phyloP scores from a whole-genome alignment of 2,797 vertebrate genomes.

The Chrosomus eos region DNA sequence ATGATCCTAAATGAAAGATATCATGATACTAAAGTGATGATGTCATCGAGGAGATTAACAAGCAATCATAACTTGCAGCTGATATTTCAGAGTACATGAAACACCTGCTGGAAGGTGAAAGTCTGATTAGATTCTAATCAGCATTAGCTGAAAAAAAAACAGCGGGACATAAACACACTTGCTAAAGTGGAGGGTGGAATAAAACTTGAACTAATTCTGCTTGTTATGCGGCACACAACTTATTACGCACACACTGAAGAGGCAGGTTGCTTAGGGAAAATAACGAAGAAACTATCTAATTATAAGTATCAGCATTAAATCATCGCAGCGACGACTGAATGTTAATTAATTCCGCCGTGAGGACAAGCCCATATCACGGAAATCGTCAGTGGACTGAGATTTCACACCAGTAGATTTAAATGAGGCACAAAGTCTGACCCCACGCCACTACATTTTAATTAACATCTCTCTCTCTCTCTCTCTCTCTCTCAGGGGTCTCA shows the following conservation, averaged over 20 bases:
- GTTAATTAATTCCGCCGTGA: conserved; percentile 40
- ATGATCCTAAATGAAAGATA: conserved; percentile 32
- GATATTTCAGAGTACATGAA: conserved; percentile 20
- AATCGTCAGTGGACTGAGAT: conserved; percentile 10
- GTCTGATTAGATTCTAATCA: conserved; percentile 48
- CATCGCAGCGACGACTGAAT: conserved; percentile 4
- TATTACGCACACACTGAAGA: conserved; percentile 5
- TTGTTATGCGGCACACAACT: conserved; percentile 31
- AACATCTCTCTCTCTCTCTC: conserved; percentile 27
- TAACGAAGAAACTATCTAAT: conserved; percentile 31
- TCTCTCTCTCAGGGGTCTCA: conserved; percentile 26
- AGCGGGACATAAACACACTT: conserved; percentile 14
- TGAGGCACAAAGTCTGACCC: conserved; percentile 28
- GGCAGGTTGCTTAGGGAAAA: conserved; percentile 39
- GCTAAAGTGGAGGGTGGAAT: background rate
- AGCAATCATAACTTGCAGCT: conserved; percentile 11
- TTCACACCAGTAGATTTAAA: conserved; percentile 33
- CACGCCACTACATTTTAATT: conserved; percentile 37
- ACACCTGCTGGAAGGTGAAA: conserved; percentile 41
- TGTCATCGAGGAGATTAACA: conserved; percentile 7
- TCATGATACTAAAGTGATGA: background rate
- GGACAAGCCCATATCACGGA: conserved; percentile 14
- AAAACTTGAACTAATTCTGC: conserved; percentile 28
- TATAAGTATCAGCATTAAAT: conserved; percentile 37
- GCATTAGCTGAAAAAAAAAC: conserved; percentile 27